These are phyloP conservation scores for Palythoa grandis DNA, from an alignment of 92 coral and sea anemone genomes.

Conservation along the genomic window DNA sequence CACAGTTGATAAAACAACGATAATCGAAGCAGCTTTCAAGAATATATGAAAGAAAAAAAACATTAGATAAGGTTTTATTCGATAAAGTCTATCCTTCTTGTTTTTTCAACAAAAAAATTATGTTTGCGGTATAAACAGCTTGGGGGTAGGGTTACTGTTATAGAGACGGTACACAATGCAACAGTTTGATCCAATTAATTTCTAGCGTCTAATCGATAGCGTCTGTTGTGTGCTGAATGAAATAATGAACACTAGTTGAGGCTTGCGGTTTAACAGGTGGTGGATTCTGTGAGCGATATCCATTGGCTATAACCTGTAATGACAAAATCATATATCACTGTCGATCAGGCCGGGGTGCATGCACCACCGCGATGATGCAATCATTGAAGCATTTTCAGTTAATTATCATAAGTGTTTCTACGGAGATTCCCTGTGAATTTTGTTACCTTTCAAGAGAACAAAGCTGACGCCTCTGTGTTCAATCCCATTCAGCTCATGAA, in stretches of 20 bases:
- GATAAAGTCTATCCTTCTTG: background rate
- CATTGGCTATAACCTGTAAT: background rate
- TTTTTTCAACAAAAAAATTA: constrained; percentile 34
- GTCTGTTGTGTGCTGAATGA: constrained; percentile 35
- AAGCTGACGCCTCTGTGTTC: background rate
- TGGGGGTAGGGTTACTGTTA: constrained; percentile 6
- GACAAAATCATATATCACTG: background rate
- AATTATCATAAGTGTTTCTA: constrained; percentile 22
- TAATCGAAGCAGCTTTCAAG: background rate
- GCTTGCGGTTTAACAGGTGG: constrained; percentile 45
- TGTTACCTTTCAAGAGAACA: background rate
- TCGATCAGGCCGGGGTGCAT: background rate
- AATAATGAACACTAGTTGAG: background rate
- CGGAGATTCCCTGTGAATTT: constrained; percentile 25
- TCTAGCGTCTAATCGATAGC: constrained; percentile 23
- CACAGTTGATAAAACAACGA: background rate
- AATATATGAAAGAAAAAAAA: background rate
- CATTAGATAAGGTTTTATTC: background rate
- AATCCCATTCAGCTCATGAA: constrained; percentile 1
- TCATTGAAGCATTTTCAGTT: constrained; percentile 8
- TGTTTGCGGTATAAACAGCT: background rate
- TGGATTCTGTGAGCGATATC: background rate
- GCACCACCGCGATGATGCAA: constrained; percentile 27
- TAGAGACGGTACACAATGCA: constrained; percentile 30
- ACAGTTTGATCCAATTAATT: constrained; percentile 8